Evolutionary conservation across 2,797 vertebrate genomes (phyloP).

Genomic region (Tadarida brasiliensis): DNA sequence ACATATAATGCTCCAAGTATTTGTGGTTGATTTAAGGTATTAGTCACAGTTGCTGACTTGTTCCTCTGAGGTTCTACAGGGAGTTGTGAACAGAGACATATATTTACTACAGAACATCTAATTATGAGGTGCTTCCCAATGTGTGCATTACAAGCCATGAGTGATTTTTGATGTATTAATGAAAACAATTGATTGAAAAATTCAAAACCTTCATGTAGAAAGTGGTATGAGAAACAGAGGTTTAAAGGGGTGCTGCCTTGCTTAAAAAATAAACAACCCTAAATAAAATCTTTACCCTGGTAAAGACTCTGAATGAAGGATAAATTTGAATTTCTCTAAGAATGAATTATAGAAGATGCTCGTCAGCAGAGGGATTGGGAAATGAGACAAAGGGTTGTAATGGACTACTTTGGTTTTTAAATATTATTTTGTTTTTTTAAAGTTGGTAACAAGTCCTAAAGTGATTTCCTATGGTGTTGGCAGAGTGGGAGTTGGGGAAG

Average conservation of each 20-base stretch:
- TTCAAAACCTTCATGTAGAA: slow-evolving; percentile 3
- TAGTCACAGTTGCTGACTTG: not conserved
- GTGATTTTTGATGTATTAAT: slow-evolving; percentile 30
- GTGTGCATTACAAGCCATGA: not conserved
- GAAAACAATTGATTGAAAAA: slow-evolving; percentile 55
- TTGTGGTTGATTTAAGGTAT: slow-evolving; percentile 20
- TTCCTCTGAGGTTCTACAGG: slow-evolving; percentile 34
- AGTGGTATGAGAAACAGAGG: not conserved
- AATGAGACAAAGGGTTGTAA: slow-evolving; percentile 28
- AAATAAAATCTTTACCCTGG: not conserved
- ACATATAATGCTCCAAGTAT: slow-evolving; percentile 6
- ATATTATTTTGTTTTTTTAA: slow-evolving; percentile 56
- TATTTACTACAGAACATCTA: not conserved
- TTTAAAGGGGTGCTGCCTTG: not conserved
- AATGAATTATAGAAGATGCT: not conserved
- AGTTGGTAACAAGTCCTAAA: slow-evolving; percentile 30
- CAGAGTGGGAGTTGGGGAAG: slow-evolving; percentile 50
- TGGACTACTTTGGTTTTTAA: slow-evolving; percentile 59
- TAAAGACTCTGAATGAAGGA: not conserved
- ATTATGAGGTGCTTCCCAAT: not conserved
- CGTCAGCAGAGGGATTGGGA: not conserved
- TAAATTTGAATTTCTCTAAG: slow-evolving; percentile 29
- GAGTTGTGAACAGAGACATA: not conserved
- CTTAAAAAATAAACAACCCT: not conserved
- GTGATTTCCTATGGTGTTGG: slow-evolving; percentile 39